These are phyloP conservation scores for Antigone vipio DNA, from an alignment of 2,113 vertebrate genomes.

Conservation along the genomic window DNA sequence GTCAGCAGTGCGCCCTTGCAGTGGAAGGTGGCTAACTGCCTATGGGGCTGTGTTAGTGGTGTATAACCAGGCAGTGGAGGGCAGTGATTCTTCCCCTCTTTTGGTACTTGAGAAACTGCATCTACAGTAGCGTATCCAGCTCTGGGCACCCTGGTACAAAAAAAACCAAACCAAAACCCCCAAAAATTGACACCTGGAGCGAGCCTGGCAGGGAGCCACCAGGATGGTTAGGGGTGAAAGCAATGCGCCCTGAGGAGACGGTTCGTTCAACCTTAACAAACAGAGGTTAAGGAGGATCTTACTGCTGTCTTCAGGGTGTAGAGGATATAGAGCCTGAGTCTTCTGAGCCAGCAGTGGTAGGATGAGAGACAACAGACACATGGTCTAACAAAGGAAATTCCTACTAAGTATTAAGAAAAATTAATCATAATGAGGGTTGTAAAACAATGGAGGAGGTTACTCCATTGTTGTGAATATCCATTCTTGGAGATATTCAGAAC, in stretches of 20 bases:
- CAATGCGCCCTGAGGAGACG: not conserved
- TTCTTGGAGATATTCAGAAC: not conserved
- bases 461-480: not conserved
- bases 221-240: not conserved
- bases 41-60: not conserved
- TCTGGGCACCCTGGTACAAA: not conserved
- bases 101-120: not conserved
- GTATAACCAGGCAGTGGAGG: not conserved
- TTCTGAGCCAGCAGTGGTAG: not conserved
- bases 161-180: not conserved
- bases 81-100: not conserved
- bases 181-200: not conserved
- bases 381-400: not conserved
- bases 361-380: not conserved
- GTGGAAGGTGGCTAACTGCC: accelerated
- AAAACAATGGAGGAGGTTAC: not conserved
- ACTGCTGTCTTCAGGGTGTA: not conserved
- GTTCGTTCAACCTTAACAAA: not conserved
- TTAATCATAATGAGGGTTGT: not conserved
- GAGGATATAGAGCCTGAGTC: not conserved
- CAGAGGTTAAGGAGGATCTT: not conserved
- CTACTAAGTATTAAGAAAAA: not conserved
- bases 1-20: not conserved
- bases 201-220: not conserved
- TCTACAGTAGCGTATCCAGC: not conserved